Percentiles rank a stretch among this genome's conserved stretches.
These are phyloP conservation scores for Psophia crepitans DNA, from an alignment of 2,113 vertebrate species.

Conservation along the genomic window DNA sequence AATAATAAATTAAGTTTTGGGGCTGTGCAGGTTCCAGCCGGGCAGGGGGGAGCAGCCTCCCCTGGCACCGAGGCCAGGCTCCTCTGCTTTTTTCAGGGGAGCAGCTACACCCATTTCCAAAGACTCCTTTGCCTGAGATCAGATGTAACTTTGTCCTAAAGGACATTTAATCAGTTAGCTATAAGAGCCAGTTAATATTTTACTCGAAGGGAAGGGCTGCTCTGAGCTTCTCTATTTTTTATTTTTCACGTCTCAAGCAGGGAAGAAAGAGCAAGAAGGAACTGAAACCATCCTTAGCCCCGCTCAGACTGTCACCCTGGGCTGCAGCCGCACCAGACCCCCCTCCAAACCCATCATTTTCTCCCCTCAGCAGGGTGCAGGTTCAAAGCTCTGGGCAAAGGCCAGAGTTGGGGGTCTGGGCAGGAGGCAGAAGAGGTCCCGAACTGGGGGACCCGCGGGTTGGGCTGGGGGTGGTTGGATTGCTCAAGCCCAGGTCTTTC, in stretches of 20 bases:
- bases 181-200: constrained; percentile 55
- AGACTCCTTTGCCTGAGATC: background rate
- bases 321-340: background rate
- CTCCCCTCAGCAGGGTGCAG: background rate
- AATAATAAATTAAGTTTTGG: background rate
- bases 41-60: background rate
- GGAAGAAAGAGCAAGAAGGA: background rate
- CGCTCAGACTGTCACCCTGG: accelerated
- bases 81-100: background rate
- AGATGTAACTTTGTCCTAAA: constrained; percentile 53
- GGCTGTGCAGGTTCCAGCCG: background rate
- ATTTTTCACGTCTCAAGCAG: background rate
- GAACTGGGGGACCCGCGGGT: accelerated
- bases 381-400: background rate
- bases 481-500: background rate
- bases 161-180: background rate
- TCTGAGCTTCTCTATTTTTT: background rate
- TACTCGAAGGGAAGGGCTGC: background rate
- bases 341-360: background rate
- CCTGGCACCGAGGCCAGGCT: background rate
- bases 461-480: background rate
- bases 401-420: accelerated
- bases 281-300: background rate
- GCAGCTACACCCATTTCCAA: background rate
- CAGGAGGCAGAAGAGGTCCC: background rate